Conservation (phyloP, 2,113 vertebrate species). For the Marmota flaviventris region DNA sequence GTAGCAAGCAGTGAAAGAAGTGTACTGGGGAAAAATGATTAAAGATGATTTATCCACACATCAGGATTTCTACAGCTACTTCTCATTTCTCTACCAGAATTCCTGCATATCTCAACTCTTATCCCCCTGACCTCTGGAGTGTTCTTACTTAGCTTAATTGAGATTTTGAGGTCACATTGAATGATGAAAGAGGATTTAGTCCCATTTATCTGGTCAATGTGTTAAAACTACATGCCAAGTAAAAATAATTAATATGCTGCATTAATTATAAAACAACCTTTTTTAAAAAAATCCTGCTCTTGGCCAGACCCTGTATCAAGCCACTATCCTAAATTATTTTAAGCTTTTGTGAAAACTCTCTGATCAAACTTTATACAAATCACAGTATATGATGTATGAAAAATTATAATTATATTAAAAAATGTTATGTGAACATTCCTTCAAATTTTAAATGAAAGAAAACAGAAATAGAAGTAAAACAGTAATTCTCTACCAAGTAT, state of each 20-base stretch:
- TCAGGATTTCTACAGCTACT: neutral
- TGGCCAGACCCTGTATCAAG: neutral
- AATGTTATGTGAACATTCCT: neutral
- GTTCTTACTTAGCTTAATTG: neutral
- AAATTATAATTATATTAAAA: neutral
- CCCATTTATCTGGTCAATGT: neutral
- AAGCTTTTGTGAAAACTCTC: neutral
- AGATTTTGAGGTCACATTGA: neutral
- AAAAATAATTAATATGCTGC: conserved; percentile 20
- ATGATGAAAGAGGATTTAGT: neutral
- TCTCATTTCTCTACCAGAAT: neutral
- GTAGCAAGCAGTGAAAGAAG: neutral
- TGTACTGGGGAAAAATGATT: neutral
- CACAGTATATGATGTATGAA: neutral
- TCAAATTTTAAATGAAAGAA: neutral
- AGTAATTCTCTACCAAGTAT: neutral
- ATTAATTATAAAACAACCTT: neutral
- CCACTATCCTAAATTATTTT: neutral
- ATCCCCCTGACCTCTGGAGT: neutral
- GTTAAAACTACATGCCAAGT: neutral
- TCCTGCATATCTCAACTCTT: neutral
- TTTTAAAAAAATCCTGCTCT: neutral
- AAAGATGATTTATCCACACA: neutral
- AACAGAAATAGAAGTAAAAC: neutral
- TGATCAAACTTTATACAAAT: neutral